phyloP scores from a whole-genome alignment of 2,797 vertebrate genomes.

The Linurgus olivaceus region DNA sequence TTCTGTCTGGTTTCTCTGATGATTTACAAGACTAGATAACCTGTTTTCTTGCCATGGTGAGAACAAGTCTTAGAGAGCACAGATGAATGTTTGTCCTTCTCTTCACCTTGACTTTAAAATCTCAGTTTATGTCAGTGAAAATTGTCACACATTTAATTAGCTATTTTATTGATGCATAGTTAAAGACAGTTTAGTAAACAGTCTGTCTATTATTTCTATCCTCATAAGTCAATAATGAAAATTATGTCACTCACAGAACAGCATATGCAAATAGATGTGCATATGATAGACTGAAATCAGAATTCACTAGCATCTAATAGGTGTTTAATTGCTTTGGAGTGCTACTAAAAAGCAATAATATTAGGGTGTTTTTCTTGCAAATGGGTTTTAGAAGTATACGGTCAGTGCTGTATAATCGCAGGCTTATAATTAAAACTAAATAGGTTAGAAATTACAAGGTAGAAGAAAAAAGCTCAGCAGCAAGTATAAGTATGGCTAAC shows the following conservation, averaged over 20 bases:
- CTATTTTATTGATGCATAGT: background rate
- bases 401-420: background rate
- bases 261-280: constrained; percentile 17
- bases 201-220: background rate
- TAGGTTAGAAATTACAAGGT: background rate
- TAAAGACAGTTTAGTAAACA: constrained; percentile 22
- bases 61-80: background rate
- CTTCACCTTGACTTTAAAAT: constrained; percentile 21
- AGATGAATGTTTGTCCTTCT: background rate
- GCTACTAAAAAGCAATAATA: background rate
- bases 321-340: constrained; percentile 36
- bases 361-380: background rate
- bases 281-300: background rate
- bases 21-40: background rate
- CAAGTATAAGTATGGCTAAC: background rate
- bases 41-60: background rate
- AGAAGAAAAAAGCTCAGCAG: background rate
- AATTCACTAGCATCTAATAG: constrained; percentile 5
- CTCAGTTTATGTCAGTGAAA: background rate
- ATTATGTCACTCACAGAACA: background rate
- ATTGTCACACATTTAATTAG: background rate
- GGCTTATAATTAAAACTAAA: background rate
- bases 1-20: background rate
- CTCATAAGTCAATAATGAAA: constrained; percentile 12
- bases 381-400: background rate